Conservation (phyloP, 2,888 invertebrate genomes). For the Apamea anceps region DNA sequence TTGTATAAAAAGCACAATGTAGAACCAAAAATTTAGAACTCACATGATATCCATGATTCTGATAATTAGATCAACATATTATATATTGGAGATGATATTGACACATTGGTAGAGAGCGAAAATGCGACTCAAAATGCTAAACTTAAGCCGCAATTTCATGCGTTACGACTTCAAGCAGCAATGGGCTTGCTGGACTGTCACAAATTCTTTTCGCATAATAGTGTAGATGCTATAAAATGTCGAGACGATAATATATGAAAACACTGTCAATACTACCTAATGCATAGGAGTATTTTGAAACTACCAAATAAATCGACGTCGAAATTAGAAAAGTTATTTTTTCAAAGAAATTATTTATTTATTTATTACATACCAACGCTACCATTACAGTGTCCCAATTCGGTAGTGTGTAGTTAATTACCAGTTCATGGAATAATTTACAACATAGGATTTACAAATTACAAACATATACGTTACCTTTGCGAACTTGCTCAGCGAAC, state of each 20-base stretch:
- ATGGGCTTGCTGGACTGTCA: not conserved
- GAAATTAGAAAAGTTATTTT: not conserved
- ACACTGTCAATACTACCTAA: not conserved
- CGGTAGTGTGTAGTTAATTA: no score
- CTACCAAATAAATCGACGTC: not conserved
- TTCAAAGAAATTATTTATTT: not conserved
- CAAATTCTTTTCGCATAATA: not conserved
- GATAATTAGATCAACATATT: not conserved
- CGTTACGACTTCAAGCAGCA: not conserved
- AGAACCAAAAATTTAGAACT: conserved; percentile 7
- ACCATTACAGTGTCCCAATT: no score
- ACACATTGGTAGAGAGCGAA: not conserved
- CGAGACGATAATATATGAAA: not conserved
- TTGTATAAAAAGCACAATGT: conserved; percentile 26
- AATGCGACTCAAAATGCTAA: not conserved
- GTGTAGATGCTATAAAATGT: not conserved
- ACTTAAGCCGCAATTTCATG: not conserved
- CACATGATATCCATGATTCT: not conserved
- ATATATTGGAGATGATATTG: no score
- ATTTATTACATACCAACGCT: no score
- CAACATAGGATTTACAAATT: no score
- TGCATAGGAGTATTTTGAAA: not conserved
- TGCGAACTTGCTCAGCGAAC: no score
- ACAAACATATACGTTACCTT: no score
- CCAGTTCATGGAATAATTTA: no score